phyloP scores from a whole-genome alignment of 2,113 vertebrate genomes.

The Periophthalmodon schlosseri region DNA sequence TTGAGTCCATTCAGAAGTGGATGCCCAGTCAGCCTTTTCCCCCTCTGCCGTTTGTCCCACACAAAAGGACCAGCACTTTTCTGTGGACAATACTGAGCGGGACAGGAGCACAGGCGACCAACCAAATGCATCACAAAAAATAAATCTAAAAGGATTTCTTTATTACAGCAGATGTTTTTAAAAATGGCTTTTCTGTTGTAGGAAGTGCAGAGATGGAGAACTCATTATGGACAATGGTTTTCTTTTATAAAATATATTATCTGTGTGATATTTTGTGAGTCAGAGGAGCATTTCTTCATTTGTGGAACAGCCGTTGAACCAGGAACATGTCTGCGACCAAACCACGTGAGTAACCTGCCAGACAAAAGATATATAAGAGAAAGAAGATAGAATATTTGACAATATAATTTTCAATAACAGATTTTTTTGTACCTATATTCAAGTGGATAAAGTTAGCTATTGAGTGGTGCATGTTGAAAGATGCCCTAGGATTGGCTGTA shows the following conservation, averaged over 20 bases:
- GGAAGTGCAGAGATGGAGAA: conserved; percentile 33
- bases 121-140: conserved; percentile 10
- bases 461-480: too few species aligned
- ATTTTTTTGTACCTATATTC: too few species aligned
- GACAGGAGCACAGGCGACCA: conserved; percentile 29
- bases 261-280: conserved; percentile 36
- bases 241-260: conserved; percentile 26
- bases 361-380: too few species aligned
- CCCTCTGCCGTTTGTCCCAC: conserved; percentile 47
- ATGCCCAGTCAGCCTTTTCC: conserved; percentile 74
- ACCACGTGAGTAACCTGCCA: conserved; percentile 55
- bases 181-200: conserved; percentile 10
- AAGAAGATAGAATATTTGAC: background rate
- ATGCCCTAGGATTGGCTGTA: too few species aligned
- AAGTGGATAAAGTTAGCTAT: too few species aligned
- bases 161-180: conserved; percentile 10
- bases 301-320: conserved; percentile 26
- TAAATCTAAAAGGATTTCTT: conserved; percentile 30
- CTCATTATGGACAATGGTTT: conserved; percentile 44
- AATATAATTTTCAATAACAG: too few species aligned
- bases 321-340: conserved; percentile 57
- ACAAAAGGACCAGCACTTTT: conserved; percentile 58
- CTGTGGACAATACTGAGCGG: conserved; percentile 51
- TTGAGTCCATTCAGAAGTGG: conserved; percentile 49
- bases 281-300: conserved; percentile 10